These are phyloP conservation scores for Phylloscopus trochilus DNA, from an alignment of 2,113 vertebrate genomes.

Conservation along the genomic window DNA sequence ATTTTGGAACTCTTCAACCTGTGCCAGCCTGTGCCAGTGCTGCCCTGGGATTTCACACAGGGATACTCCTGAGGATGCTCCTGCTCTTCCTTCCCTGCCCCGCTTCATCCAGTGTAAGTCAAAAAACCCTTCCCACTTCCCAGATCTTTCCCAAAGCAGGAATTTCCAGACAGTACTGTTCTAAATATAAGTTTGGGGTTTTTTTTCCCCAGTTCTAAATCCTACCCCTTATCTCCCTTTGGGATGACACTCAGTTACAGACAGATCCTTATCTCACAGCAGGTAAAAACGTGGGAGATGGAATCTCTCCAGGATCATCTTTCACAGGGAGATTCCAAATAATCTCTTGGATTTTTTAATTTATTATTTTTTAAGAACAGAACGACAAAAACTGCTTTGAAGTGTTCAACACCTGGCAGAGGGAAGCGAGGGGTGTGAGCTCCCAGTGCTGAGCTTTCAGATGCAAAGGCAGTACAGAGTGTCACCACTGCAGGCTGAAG, in stretches of 20 bases:
- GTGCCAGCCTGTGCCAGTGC: rapidly evolving
- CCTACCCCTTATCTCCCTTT: background rate
- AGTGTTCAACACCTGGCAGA: background rate
- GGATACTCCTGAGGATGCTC: rapidly evolving
- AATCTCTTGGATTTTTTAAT: background rate
- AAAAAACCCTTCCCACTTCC: background rate
- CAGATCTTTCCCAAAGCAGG: background rate
- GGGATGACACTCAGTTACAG: background rate
- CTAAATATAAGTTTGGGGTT: no score
- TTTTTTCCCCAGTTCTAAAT: background rate
- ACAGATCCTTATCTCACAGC: background rate
- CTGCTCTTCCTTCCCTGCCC: background rate
- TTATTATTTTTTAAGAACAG: background rate
- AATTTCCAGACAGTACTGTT: background rate
- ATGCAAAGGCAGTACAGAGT: rapidly evolving
- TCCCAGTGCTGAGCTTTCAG: background rate
- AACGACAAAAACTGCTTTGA: background rate
- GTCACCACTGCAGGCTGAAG: rapidly evolving
- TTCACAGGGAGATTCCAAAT: background rate
- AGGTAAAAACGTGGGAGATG: background rate
- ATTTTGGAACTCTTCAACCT: background rate
- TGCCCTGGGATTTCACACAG: rapidly evolving
- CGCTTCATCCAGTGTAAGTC: rapidly evolving
- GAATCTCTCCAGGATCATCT: background rate
- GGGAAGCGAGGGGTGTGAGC: background rate